Evolutionary conservation across 2,888 invertebrate genomes (phyloP).

Genomic region (Eueremaeus valkanovi): DNA sequence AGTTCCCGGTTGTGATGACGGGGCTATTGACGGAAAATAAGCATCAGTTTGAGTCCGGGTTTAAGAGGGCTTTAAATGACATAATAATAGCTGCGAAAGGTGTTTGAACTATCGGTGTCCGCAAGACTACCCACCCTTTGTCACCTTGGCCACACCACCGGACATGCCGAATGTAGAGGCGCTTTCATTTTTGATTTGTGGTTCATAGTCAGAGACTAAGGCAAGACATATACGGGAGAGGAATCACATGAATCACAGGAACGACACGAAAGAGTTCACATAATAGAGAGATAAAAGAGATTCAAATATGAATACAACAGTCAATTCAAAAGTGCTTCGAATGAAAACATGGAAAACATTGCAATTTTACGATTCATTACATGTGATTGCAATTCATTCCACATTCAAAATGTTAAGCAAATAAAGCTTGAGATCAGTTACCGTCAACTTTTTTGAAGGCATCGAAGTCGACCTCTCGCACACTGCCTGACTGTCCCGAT

Average conservation of each 20-base stretch:
- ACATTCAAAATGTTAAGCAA: neutral
- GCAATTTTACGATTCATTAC: neutral
- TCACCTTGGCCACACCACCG: slow-evolving; percentile 46
- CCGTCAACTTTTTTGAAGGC: slow-evolving; percentile 48
- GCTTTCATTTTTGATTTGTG: slow-evolving; percentile 37
- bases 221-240: slow-evolving; percentile 8
- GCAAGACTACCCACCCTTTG: slow-evolving; percentile 41
- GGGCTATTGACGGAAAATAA: slow-evolving; percentile 2
- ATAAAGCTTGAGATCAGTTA: slow-evolving; percentile 27
- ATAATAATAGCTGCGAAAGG: neutral
- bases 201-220: slow-evolving; percentile 28
- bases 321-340: neutral
- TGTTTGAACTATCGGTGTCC: neutral
- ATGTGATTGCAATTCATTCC: slow-evolving; percentile 10
- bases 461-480: slow-evolving; percentile 47
- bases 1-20: slow-evolving; percentile 37
- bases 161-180: slow-evolving; percentile 47
- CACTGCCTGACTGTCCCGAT: slow-evolving; percentile 47
- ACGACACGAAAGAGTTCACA: slow-evolving; percentile 25
- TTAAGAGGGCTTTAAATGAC: neutral
- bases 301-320: neutral
- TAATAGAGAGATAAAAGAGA: neutral
- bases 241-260: slow-evolving; percentile 20
- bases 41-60: neutral
- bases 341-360: neutral